These are phyloP conservation scores for Oscheius sp. DNA, from an alignment of 2,888 invertebrate genomes.

Conservation along the genomic window DNA sequence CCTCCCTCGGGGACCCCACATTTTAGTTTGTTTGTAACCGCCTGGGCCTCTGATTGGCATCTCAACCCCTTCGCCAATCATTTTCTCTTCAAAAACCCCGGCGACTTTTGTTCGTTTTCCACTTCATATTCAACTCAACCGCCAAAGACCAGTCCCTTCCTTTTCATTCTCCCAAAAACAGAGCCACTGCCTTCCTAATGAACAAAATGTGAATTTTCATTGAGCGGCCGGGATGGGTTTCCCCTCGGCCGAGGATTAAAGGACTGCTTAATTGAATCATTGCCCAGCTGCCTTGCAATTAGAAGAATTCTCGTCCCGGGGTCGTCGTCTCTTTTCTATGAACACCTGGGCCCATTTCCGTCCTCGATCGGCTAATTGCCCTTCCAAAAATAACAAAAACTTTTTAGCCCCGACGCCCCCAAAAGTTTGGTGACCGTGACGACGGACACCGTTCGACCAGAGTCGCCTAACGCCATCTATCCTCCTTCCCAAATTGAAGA, in stretches of 20 bases:
- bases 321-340: not conserved
- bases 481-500: conserved; percentile 60
- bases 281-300: conserved; percentile 25
- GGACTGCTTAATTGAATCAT: conserved; percentile 36
- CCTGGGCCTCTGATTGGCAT: too few species aligned
- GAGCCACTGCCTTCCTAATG: conserved; percentile 2
- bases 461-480: conserved; percentile 56
- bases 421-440: conserved; percentile 57
- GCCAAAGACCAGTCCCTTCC: not conserved
- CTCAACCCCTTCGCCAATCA: not conserved
- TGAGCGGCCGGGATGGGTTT: not conserved
- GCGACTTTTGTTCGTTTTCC: conserved; percentile 2
- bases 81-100: not conserved
- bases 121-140: not conserved
- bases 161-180: not conserved
- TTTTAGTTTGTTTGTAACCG: not conserved
- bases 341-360: conserved; percentile 27
- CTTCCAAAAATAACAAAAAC: conserved; percentile 1
- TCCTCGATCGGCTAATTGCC: not conserved
- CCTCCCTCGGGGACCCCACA: not conserved
- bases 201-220: not conserved
- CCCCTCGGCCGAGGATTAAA: conserved; percentile 22
- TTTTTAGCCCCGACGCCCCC: conserved; percentile 62
- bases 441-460: conserved; percentile 50
- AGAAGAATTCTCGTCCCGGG: conserved; percentile 19